Conservation (phyloP, 2,113 vertebrate genomes). For the Bombycilla garrulus region DNA sequence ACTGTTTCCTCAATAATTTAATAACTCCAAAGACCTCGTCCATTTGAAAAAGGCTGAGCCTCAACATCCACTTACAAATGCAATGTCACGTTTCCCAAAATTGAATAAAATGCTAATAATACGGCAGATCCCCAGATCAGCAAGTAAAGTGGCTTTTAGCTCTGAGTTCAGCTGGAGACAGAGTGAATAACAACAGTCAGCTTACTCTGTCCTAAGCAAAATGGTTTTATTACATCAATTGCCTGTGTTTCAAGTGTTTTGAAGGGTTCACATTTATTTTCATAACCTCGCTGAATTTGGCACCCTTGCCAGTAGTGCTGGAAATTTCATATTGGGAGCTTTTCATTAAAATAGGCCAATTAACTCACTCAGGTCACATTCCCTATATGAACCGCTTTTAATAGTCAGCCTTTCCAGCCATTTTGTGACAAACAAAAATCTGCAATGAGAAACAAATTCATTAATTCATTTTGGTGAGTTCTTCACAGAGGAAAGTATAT, state of each 20-base stretch:
- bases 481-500: background rate
- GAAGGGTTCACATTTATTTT: conserved; percentile 63
- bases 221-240: conserved; percentile 56
- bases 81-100: conserved; percentile 69
- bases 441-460: background rate
- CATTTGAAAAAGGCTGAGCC: conserved; percentile 57
- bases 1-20: conserved; percentile 68
- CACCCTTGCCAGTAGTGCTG: conserved; percentile 28
- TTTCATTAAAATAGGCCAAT: conserved; percentile 49
- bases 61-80: conserved; percentile 66
- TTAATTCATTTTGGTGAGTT: background rate
- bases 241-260: conserved; percentile 51
- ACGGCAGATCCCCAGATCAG: conserved; percentile 63
- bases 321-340: conserved; percentile 36
- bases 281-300: conserved; percentile 56
- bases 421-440: conserved; percentile 30
- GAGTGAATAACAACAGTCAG: conserved; percentile 63
- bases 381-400: conserved; percentile 31
- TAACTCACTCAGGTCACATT: conserved; percentile 23
- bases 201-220: conserved; percentile 58
- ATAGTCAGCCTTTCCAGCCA: background rate
- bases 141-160: conserved; percentile 71
- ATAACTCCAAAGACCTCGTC: conserved; percentile 66
- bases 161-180: conserved; percentile 55
- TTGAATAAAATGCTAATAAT: conserved; percentile 72